Evolutionary conservation across 2,113 vertebrate genomes (phyloP).

Genomic region (Dasyurus viverrinus): DNA sequence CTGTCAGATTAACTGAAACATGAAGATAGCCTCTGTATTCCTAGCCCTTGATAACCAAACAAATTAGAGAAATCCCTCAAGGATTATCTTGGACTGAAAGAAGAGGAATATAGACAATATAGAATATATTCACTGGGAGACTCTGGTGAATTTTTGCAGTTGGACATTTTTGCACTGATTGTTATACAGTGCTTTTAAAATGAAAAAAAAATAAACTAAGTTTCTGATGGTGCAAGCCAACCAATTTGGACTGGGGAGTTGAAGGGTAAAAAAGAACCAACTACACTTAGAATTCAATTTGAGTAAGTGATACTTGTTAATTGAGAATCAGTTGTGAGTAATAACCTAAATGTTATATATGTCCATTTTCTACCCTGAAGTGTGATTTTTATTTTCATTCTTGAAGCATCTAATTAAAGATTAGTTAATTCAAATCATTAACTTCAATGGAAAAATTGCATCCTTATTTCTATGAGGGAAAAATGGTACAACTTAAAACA

Average conservation of each 20-base stretch:
- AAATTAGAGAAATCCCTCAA: conserved; percentile 49
- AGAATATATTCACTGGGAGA: background rate
- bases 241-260: background rate
- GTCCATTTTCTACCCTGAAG: background rate
- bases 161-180: background rate
- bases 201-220: background rate
- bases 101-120: background rate
- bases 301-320: conserved; percentile 28
- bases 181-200: background rate
- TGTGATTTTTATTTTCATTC: background rate
- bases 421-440: background rate
- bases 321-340: background rate
- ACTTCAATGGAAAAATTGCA: background rate
- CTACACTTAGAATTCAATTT: conserved; percentile 20
- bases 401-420: background rate
- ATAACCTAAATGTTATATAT: conserved; percentile 38
- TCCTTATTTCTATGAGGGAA: background rate
- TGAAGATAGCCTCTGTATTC: conserved; percentile 15
- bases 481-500: background rate
- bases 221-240: background rate
- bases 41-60: conserved; percentile 35
- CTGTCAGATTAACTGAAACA: conserved; percentile 49
- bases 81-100: conserved; percentile 29
- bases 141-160: conserved; percentile 2
- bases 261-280: background rate